Base-by-base conservation (phyloP, 2,797 vertebrate genomes). In the Emydoidea blandingii region DNA sequence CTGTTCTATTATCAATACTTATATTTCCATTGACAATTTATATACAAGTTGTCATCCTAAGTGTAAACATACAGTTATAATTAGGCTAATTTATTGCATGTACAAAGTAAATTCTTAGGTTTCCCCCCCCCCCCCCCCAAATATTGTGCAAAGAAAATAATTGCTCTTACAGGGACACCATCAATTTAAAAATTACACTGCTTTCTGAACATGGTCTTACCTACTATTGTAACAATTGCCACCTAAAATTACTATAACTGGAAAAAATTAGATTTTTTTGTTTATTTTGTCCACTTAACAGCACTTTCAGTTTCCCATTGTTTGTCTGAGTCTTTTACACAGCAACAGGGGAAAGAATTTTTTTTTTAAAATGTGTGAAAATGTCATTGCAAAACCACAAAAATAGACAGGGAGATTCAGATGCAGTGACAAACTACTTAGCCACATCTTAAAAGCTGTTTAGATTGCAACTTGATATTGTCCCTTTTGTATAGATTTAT, bases 91-190 rank as follows among this genome's bases (percentile, higher is more conserved):
- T 86, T 95, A 86, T 90, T 97, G 89, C 94, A 91, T 94, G 87
- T 57, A 95, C 92, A 53, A 91, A 54, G 83, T 91, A 91, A 59
- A 90, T 95, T 96, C 52, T 92, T 44, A 44, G 34, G 41, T 41
- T 84, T 57, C 90, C 59, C 25, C n/a, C n/a, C n/a, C n/a, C n/a
- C n/a, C n/a, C n/a, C n/a, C n/a, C n/a, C n/a, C n/a, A n/a, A n/a
- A n/a, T n/a, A n/a, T 93, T 94, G 90, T 95, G 78, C 88, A 97
- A 84, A 89, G 56, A 27, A 97, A 95, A 74, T 65, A 57, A 93
- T 94, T 96, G 95, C 80, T 84, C 19, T 94, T 83, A 90, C 68
- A 83, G 59, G 41, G 93, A 91, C 81, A 50, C 8, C 34, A 53
- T 54, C 34, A 59, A 12, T 76, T 74, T 47, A 76, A 76, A 47